Evolutionary conservation across 2,888 invertebrate genomes (phyloP).

Genomic region (Dastarcus helophoroides): DNA sequence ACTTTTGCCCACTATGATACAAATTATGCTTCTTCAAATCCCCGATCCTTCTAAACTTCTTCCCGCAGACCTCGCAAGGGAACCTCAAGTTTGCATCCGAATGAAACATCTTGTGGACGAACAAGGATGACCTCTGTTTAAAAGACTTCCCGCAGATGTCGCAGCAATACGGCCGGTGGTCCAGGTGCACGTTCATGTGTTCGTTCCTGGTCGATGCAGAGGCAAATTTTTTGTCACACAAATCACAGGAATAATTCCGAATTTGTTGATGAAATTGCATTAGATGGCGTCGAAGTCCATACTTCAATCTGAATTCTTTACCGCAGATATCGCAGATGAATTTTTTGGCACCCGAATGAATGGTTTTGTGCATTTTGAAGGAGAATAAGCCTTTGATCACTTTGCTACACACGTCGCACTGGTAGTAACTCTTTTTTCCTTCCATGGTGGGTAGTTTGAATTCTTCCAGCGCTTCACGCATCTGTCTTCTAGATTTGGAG

Average conservation of each 20-base stretch:
- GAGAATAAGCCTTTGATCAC: slow-evolving; percentile 25
- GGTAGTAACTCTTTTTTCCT: slow-evolving; percentile 26
- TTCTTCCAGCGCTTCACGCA: slow-evolving; percentile 21
- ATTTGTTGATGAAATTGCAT: slow-evolving; percentile 38
- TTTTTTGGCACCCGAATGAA: slow-evolving; percentile 36
- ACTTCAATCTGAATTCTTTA: slow-evolving; percentile 38
- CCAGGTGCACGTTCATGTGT: slow-evolving; percentile 41
- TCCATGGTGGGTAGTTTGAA: slow-evolving; percentile 21
- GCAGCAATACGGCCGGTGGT: slow-evolving; percentile 40
- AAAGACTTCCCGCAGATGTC: slow-evolving; percentile 44
- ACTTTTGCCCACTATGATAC: slow-evolving; percentile 45
- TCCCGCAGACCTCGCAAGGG: slow-evolving; percentile 42
- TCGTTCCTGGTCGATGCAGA: slow-evolving; percentile 40
- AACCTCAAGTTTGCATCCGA: slow-evolving; percentile 24
- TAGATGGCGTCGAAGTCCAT: slow-evolving; percentile 43
- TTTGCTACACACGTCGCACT: slow-evolving; percentile 39
- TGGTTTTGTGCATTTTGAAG: slow-evolving; percentile 39
- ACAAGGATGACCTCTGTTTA: slow-evolving; percentile 39
- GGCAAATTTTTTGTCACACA: slow-evolving; percentile 41
- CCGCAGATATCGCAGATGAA: slow-evolving; percentile 45
- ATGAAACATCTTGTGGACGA: slow-evolving; percentile 23
- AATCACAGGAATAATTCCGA: slow-evolving; percentile 40
- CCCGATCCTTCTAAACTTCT: slow-evolving; percentile 42
- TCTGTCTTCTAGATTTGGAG: no score
- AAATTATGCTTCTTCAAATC: slow-evolving; percentile 44